Percentiles rank a stretch among this genome's conserved stretches.
Evolutionary conservation across 2,888 invertebrate species (phyloP).

Genomic region (Tipula confusa): DNA sequence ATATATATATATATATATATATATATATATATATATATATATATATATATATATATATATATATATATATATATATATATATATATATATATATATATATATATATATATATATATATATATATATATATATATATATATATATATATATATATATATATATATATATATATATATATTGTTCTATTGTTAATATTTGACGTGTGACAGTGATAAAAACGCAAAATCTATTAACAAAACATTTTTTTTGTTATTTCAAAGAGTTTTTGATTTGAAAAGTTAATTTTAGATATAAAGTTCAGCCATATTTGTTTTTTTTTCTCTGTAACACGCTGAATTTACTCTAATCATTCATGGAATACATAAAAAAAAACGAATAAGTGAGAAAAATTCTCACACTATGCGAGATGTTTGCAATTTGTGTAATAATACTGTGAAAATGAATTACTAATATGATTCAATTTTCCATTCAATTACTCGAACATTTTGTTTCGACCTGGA

Average conservation of each 20-base stretch:
- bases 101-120: too few species aligned
- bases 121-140: too few species aligned
- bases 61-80: too few species aligned
- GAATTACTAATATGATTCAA: not conserved
- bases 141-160: too few species aligned
- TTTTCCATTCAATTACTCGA: not conserved
- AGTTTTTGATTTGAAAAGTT: not conserved
- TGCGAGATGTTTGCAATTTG: not conserved
- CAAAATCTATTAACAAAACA: not conserved
- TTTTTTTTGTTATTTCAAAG: not conserved
- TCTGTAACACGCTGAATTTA: not conserved
- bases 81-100: too few species aligned
- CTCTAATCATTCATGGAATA: conserved; percentile 12
- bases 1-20: too few species aligned
- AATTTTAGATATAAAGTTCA: not conserved
- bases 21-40: too few species aligned
- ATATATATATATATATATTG: too few species aligned
- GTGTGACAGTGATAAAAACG: conserved; percentile 25
- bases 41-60: too few species aligned
- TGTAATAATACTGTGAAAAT: not conserved
- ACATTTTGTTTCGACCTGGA: not conserved
- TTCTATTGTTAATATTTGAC: not conserved
- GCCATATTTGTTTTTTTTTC: conserved; percentile 12
- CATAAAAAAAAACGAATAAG: not conserved
- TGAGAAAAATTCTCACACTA: not conserved